Conservation (phyloP, 2,888 invertebrate species). For the Margaritifera margaritifera region DNA sequence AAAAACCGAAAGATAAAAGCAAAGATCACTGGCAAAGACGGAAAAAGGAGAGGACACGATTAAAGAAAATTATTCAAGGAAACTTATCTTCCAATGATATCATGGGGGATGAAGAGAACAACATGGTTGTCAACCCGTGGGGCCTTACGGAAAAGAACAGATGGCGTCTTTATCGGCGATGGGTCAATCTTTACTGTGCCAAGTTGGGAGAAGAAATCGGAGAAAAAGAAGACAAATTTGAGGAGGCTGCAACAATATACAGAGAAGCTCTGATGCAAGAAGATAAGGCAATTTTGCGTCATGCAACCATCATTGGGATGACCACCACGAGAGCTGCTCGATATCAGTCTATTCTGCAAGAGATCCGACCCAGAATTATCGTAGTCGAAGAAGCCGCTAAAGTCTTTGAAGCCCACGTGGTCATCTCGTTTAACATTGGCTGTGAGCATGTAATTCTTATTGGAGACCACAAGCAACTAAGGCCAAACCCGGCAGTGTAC, state of each 20-base stretch:
- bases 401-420: slow-evolving; percentile 87
- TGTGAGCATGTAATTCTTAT: slow-evolving; percentile 89
- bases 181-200: slow-evolving; percentile 53
- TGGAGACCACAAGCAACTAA: slow-evolving; percentile 87
- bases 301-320: slow-evolving; percentile 66
- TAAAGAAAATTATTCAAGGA: slow-evolving; percentile 29
- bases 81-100: slow-evolving; percentile 38
- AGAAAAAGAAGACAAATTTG: slow-evolving; percentile 47
- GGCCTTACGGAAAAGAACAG: slow-evolving; percentile 60
- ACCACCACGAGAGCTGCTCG: slow-evolving; percentile 71
- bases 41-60: slow-evolving; percentile 27
- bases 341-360: slow-evolving; percentile 59
- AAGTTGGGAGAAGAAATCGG: slow-evolving; percentile 35
- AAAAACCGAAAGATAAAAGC: slow-evolving; percentile 12
- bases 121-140: slow-evolving; percentile 48
- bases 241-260: slow-evolving; percentile 39
- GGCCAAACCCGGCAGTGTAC: slow-evolving; percentile 82
- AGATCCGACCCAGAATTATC: slow-evolving; percentile 71
- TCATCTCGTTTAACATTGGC: slow-evolving; percentile 82
- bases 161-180: slow-evolving; percentile 73
- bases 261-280: slow-evolving; percentile 52
- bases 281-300: slow-evolving; percentile 60
- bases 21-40: slow-evolving; percentile 26
- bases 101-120: slow-evolving; percentile 49
- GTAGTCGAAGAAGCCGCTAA: slow-evolving; percentile 91